Percentiles rank a stretch among this genome's conserved stretches.
These are phyloP conservation scores for Mus spicilegus DNA, from an alignment of 2,113 vertebrate species.

Conservation along the genomic window DNA sequence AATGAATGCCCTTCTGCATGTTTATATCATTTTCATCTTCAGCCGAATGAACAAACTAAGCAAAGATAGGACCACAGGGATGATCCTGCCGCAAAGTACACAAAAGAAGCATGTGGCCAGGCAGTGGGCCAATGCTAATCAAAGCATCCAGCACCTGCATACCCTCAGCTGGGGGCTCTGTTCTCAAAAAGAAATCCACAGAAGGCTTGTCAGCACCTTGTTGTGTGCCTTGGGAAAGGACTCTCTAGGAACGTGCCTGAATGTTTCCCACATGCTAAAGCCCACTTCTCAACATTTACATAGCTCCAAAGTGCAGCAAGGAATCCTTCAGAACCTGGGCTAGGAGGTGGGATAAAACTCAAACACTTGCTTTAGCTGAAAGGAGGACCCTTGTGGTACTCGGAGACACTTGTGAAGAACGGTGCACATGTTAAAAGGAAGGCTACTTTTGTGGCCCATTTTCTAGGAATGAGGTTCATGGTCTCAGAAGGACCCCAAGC, in stretches of 20 bases:
- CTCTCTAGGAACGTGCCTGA: constrained; percentile 71
- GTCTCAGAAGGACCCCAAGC: not conserved
- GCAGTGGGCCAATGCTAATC: constrained; percentile 77
- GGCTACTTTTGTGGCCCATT: not conserved
- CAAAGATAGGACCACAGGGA: constrained; percentile 51
- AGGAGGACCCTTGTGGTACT: constrained; percentile 11
- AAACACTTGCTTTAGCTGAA: constrained; percentile 24
- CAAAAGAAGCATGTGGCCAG: constrained; percentile 67
- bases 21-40: not conserved
- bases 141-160: constrained; percentile 77
- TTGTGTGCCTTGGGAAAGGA: constrained; percentile 58
- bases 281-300: constrained; percentile 41
- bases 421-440: not conserved
- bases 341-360: not conserved
- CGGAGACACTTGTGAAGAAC: not conserved
- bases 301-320: constrained; percentile 9
- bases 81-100: constrained; percentile 25
- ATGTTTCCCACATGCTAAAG: constrained; percentile 74
- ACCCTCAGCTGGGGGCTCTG: constrained; percentile 75
- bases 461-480: not conserved
- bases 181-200: constrained; percentile 69
- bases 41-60: constrained; percentile 30
- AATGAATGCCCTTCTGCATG: not conserved
- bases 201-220: constrained; percentile 77
- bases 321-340: constrained; percentile 59